Conservation (phyloP, 2,888 invertebrate species). For the Calephelis perditalis region DNA sequence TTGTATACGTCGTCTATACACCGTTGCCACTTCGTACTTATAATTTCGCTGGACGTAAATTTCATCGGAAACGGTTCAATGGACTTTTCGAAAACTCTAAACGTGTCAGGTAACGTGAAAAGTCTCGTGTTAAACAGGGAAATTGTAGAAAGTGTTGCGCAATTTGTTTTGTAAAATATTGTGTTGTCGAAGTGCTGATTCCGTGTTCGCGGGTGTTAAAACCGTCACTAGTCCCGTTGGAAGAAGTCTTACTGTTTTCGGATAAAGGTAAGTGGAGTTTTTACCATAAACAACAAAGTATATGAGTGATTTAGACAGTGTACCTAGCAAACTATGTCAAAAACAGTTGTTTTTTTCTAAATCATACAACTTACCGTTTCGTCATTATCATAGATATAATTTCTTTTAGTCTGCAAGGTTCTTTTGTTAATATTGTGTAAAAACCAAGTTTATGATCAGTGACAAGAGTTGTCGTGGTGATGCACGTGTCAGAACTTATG, state of each 20-base stretch:
- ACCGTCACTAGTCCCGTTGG: conserved; percentile 64
- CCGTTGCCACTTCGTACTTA: conserved; percentile 78
- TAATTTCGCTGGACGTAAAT: conserved; percentile 79
- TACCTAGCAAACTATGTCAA: not conserved
- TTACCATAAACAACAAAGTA: too few species aligned
- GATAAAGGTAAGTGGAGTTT: conserved; percentile 55
- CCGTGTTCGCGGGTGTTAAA: conserved; percentile 66
- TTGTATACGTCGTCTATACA: conserved; percentile 63
- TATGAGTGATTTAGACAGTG: not conserved
- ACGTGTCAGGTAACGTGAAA: conserved; percentile 62
- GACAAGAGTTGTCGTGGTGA: conserved; percentile 28
- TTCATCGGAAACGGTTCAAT: conserved; percentile 77
- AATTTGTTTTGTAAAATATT: conserved; percentile 54
- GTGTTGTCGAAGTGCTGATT: conserved; percentile 66
- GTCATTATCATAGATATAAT: not conserved
- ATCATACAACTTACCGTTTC: not conserved
- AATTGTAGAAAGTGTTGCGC: conserved; percentile 60
- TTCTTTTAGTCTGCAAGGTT: not conserved
- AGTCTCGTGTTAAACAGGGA: conserved; percentile 56
- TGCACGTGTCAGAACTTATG: conserved; percentile 44
- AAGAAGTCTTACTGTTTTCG: conserved; percentile 53
- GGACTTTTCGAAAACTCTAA: conserved; percentile 73
- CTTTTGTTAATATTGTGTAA: not conserved
- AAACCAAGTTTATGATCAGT: conserved; percentile 18
- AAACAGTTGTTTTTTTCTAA: not conserved